Base-by-base conservation (phyloP, 2,113 vertebrate genomes). In the Zosterops borbonicus region DNA sequence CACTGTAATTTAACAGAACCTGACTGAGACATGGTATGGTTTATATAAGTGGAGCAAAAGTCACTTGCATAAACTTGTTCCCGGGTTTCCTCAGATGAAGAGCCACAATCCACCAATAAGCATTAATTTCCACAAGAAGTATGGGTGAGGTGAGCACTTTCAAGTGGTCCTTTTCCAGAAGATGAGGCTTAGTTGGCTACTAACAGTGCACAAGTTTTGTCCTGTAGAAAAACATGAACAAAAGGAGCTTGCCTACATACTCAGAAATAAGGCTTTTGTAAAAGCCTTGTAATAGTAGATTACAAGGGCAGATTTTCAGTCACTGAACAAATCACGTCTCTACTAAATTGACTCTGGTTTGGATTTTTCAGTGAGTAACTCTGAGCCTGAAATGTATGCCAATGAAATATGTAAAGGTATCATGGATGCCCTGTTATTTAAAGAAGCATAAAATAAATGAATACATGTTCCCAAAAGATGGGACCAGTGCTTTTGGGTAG, bases 391-490 rank as follows among this genome's bases (percentile, higher is more conserved):
- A 93, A 90, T 64, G 35, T 23, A 55, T 33, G 46, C 49, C 89
- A 90, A 91, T 90, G 58, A 95, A 97, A 96, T 59, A 90, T 78
- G 75, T 42, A 96, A 90, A 86, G n/a, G 60, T 60, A 85, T 84
- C 88, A 78, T 58, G 69, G 70, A 94, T 83, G 52, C 7, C 56
- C 85, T 0, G 0, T 68, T 87, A 94, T 46, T 82, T 70, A 94
- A 91, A 89, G 64, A 73, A 92, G 49, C 55, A 71, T 49, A 63
- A 69, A 94, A 84, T 68, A 83, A 92, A 89, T 56, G 23, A 81
- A 93, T 53, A 42, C 24, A 18, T 35, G 41, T 68, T 90, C 88
- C 68, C 65, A 67, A 84, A 94, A 63, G 76, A 75, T 23, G 4
- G 22, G 62, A 39, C 24, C 25, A 68, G 31, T 62, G 31, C 68